Evolutionary conservation across 1,140 invertebrate species (phyloP), one percentile per base, ranked within the genome.

Genomic region (Zaprionus ornatus): DNA sequence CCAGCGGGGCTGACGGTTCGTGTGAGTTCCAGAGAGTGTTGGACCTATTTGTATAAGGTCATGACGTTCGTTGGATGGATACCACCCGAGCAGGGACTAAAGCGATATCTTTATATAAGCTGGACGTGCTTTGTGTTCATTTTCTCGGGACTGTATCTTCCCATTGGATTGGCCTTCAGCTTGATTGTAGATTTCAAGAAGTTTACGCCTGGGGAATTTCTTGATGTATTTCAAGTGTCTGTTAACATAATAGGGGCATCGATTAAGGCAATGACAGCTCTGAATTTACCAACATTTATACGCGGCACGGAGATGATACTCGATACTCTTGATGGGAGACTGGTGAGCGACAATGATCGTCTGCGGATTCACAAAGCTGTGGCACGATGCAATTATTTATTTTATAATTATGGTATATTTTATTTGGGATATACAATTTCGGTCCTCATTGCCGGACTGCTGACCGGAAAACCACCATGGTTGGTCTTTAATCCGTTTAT

Each of bases 161-260:
- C 66, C 1, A 27, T 55, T 40, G 57, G 66, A 9, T 35, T 69
- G n/a, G 25, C n/a, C 15, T 21, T 69, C 10, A 69, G 45, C 25
- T 40, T 60, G 13, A 10, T 52, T n/a, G 6, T 50, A 0, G 40
- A 61, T 5, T 29, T 69, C 17, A 25, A 69, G 23, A 27, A 10
- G 15, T 12, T 69, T 13, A 37, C 57, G 4, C 32, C 29, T 32
- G 29, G 29, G 0, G 29, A 32, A 2, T 32, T 32, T 32, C 57
- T 69, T 3, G 25, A 25, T 10, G 21, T 61, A 1, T 2, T 52
- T 15, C 45, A 61, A 54, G 15, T 69, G 2, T 29, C 13, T 3
- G 19, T 69, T 1, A 69, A 61, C 17, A 54, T 32, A 29, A 12
- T 54, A 1, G 57, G 66, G 5, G 57, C 23, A 13, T 12, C 66